Conservation (phyloP, 2,113 vertebrate genomes). For the Lycocorax pyrrhopterus region DNA sequence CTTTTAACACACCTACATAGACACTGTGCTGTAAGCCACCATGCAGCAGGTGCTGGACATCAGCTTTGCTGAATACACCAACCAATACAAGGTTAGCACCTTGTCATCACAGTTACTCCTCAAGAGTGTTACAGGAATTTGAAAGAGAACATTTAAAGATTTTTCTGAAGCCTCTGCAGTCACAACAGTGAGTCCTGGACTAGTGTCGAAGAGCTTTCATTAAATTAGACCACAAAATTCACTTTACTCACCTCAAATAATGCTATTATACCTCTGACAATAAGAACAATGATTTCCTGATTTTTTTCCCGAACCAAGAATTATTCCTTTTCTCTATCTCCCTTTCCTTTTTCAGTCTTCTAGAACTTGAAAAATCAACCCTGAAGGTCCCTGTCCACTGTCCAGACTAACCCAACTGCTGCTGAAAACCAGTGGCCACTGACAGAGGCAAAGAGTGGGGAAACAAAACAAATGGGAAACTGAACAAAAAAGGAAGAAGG, state of each 20-base stretch:
- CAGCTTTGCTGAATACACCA: not conserved
- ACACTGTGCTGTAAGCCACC: not conserved
- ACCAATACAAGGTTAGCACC: not conserved
- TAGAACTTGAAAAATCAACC: not conserved
- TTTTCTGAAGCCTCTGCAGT: not conserved
- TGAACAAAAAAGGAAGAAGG: not conserved
- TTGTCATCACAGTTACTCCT: not conserved
- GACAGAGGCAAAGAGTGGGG: not conserved
- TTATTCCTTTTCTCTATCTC: not conserved
- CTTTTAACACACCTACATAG: not conserved
- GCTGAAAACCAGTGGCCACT: not conserved
- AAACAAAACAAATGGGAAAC: not conserved
- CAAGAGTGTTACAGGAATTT: not conserved
- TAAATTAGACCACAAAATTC: not conserved
- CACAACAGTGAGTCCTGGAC: rapidly evolving
- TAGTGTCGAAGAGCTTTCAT: not conserved
- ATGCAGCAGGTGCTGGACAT: rapidly evolving
- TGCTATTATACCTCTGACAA: not conserved
- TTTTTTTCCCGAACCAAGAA: not conserved
- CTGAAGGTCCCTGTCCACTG: not conserved
- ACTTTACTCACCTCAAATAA: not conserved
- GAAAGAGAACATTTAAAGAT: not conserved
- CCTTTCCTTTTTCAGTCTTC: not conserved
- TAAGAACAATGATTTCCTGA: not conserved
- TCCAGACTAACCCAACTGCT: not conserved